Evolutionary conservation across 1,140 invertebrate genomes (phyloP).

Genomic region (Anoplophora glabripennis): DNA sequence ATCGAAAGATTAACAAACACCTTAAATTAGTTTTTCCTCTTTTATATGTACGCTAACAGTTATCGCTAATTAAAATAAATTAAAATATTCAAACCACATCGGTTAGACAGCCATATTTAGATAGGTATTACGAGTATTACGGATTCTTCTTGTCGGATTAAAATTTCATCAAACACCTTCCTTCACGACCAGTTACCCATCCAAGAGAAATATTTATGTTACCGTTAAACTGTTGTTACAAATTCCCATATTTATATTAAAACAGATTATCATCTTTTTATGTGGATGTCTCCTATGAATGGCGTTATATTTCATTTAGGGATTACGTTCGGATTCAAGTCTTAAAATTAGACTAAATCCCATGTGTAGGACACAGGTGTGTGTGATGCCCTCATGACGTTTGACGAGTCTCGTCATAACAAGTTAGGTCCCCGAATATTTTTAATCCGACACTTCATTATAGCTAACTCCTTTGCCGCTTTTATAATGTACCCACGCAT

Average conservation of each 20-base stretch:
- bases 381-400: slow-evolving; percentile 14
- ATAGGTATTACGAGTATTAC: too few relatives aligned
- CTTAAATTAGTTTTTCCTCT: too few relatives aligned
- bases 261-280: slow-evolving; percentile 1
- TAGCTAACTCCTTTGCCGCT: not conserved
- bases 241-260: not conserved
- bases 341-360: slow-evolving; percentile 10
- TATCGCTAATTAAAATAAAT: too few relatives aligned
- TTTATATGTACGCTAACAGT: too few relatives aligned
- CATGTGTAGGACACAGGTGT: slow-evolving; percentile 18
- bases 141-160: too few relatives aligned
- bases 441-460: slow-evolving; percentile 28
- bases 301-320: slow-evolving; percentile 7
- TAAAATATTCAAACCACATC: too few relatives aligned
- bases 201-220: not conserved
- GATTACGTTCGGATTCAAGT: slow-evolving; percentile 4
- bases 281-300: not conserved
- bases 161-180: not conserved
- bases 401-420: slow-evolving; percentile 25
- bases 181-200: not conserved
- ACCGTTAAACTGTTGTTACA: not conserved
- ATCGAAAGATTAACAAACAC: too few relatives aligned
- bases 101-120: too few relatives aligned
- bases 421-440: slow-evolving; percentile 15
- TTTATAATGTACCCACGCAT: slow-evolving; percentile 2